Base-by-base conservation (phyloP, 2,797 vertebrate genomes). In the Sphenodon punctatus region DNA sequence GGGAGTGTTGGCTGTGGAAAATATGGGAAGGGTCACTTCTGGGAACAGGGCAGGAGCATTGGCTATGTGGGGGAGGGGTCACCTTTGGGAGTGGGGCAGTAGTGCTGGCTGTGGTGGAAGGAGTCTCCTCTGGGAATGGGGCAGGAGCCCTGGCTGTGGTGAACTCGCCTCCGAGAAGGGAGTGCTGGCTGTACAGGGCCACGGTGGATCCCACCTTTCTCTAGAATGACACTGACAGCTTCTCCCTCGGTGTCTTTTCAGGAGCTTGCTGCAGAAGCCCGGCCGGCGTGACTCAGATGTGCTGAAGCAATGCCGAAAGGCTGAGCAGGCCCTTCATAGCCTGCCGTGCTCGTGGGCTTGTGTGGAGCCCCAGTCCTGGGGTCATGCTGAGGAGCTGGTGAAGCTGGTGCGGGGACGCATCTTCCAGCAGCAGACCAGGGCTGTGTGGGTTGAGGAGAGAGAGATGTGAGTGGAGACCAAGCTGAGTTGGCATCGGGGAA, bases 341-440 rank as follows among this genome's bases (percentile, higher is more conserved):
- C 89, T 96, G 45, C 95, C 95, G 0, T 96, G 93, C 69, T 95
- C 94, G 38, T 96, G 95, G 94, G 89, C 88, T 16, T 77, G 78
- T 0, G 93, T 96, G 80, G 91, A 94, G 1, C 75, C 93, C 23
- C 91, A 91, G 0, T 32, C 91, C 6, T 96, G 96, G 96, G 80
- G 63, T 66, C 93, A 88, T 0, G 25, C 84, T 0, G 94, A 96
- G 70, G 95, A 96, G 71, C 88, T 96, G 85, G 93, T 94, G 88
- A 96, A 95, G 83, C 93, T 95, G 46, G 93, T 96, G 22, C 95
- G 94, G 0, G 85, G 93, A 27, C 93, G 89, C 68, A 93, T 96
- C 83, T 92, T 96, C 81, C 95, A 95, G 92, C 95, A 96, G 61
- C 96, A 96, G 85, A 88, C 86, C 14, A 94, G 91, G 72, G 93